Evolutionary conservation across 2,888 invertebrate species (phyloP), one percentile per base, ranked within the genome.

Genomic region (Dryadula phaetusa): DNA sequence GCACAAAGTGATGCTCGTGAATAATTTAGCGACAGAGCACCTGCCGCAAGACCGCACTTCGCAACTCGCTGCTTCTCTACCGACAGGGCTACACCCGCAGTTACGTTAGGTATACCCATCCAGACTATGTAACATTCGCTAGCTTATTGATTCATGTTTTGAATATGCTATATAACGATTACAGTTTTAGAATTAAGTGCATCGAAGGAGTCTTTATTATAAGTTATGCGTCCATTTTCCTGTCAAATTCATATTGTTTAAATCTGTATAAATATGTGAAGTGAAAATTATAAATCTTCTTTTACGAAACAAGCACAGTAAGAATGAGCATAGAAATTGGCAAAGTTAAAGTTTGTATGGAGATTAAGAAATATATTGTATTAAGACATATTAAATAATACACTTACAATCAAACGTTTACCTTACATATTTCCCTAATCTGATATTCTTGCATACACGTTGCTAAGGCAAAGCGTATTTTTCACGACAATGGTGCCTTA

Each of bases 1-100:
- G 87, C 90, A 90, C 89, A 90, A 90, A 91, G 90, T 90, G 91
- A 90, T 90, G 86, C 87, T 84, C 87, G 85, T 87, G 90, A 90
- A 90, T 90, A 87, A 89, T 90, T 89, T 87, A 88, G 84, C 84
- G 82, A 72, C 75, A 72, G 78, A 85, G 84, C 90, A 90, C 90
- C 90, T 90, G 90, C 85, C 86, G 80, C 76, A 77, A 78, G 80
- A 86, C 90, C 88, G 82, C 89, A 85, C 77, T 32, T 46, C 60
- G 56, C 60, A 58, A 58, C 76, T 69, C 70, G 67, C 75, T 64
- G 74, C 72, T 73, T 70, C 74, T 71, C 52, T 25, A 60, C 46
- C 70, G 62, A 69, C 75, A 84, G 85, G 85, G 84, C 75, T 86
- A 77, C 73, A 58, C 37, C 56, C 64, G 53, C 34, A 67, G 47